Evolutionary conservation across 1,140 invertebrate species (phyloP), one percentile per base, ranked within the genome.

Genomic region (Diprion similis): DNA sequence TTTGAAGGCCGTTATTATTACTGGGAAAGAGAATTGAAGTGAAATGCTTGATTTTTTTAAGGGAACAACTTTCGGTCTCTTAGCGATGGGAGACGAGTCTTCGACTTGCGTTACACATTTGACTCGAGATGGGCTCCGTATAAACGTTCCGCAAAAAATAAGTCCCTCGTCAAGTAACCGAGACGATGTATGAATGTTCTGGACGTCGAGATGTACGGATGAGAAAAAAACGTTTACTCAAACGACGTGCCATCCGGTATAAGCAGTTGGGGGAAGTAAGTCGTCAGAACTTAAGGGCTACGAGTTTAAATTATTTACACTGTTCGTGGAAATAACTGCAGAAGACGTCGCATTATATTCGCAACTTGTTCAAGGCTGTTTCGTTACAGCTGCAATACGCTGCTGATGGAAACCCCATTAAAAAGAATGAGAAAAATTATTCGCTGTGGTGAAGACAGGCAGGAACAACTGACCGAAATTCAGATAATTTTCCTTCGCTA

Each of bases 191-290:
- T 37, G 24, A 37, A 37, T 37, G 2, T 37, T 37, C 24, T 37
- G 2, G 51, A 17, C 51, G 9, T 8, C 51, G 51, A 13, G 4
- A 37, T 6, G 24, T 37, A 37, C 24, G 24, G 24, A 37, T 37
- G 24, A 37, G 24, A 37, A 37, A 37, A 59, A 59, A 59, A 15
- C 11, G 51, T 15, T 15, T 59, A 59, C 51, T 17, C 11, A 59
- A 59, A 59, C 51, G 51, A 59, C n/a, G 51, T 17, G 24, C n/a
- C 51, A 59, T 59, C 51, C 51, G 51, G 51, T 59, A 59, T 59
- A 17, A 8, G 11, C 6, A 37, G 24, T 37, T 37, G n/a, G n/a
- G 51, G 51, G 6, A 59, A 59, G 6, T 59, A 59, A 59, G 51
- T 59, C n/a, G 51, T 59, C 51, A 17, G 51, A 17, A 59, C 24